Evolutionary conservation across 2,888 invertebrate species (phyloP), one percentile per base, ranked within the genome.

Genomic region (Hyposoter didymator): DNA sequence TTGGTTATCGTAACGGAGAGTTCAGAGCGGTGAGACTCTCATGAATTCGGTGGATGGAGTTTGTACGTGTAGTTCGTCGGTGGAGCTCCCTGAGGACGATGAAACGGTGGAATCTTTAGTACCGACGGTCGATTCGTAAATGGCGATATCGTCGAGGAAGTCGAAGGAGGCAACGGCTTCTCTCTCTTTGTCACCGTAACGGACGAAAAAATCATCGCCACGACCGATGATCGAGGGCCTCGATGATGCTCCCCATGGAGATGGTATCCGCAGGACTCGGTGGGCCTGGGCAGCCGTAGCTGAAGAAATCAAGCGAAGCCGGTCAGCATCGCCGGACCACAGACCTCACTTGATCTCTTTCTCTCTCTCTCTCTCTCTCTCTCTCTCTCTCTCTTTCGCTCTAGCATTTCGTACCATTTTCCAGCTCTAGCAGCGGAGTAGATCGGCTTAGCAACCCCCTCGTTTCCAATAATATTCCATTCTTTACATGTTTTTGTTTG

Each of bases 161-260:
- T 97, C 97, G 94, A 97, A 97, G 90, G 96, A 96, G 87, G 97
- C 96, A 89, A 97, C 96, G 87, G 97, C 97, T 92, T 97, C 97
- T 87, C 95, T 95, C 92, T 97, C 97, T 91, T 96, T 96, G 90
- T 96, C 96, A 70, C 97, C 97, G 95, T 96, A 97, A 89, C 97
- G 95, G 86, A 96, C 96, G 95, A 96, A 97, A 95, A 97, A 96
- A 91, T 97, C 97, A 88, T 96, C 96, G 86, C 97, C 96, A 85
- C 97, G 95, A 90, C 96, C 97, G 91, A 97, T 95, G 94, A 97
- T 97, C 91, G 96, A 96, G 72, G 97, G 96, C 82, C 97, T 94
- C 79, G 95, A 89, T 94, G 95, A 89, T 94, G 95, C 88, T 83
- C 91, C 90, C 93, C 92, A 93, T 55, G 91, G 90, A 62, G 93